phyloP scores from a whole-genome alignment of 2,888 invertebrate genomes.

The Seladonia tumulorum region DNA sequence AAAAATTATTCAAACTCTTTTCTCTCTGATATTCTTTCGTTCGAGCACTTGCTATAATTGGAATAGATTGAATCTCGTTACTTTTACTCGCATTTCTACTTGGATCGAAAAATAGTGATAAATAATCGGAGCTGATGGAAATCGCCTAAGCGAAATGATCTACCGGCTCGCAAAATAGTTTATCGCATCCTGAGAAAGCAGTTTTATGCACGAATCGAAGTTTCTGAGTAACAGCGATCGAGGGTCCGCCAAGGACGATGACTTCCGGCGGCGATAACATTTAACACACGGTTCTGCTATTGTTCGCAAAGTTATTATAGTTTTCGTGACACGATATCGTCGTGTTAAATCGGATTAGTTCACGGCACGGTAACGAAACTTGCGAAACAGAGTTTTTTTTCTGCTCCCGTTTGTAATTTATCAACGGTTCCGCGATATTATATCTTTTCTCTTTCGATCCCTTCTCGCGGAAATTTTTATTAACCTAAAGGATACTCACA shows the following conservation, averaged over 20 bases:
- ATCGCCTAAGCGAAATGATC: background rate
- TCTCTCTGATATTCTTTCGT: too few relatives aligned
- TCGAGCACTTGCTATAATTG: too few relatives aligned
- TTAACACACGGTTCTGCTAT: background rate
- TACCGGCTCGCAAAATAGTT: background rate
- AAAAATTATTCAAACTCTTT: too few relatives aligned
- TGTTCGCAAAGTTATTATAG: constrained; percentile 13
- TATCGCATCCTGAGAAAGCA: background rate
- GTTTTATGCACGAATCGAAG: background rate
- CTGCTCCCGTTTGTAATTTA: background rate
- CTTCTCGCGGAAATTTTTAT: background rate
- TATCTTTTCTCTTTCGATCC: background rate
- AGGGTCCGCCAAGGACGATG: constrained; percentile 9
- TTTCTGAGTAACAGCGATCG: constrained; percentile 2
- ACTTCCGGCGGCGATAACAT: background rate
- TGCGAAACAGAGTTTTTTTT: constrained; percentile 5
- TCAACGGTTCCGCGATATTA: background rate
- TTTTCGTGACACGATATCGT: constrained; percentile 27
- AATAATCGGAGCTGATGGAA: background rate
- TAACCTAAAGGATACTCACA: constrained; percentile 52
- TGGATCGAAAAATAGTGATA: background rate
- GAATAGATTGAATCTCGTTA: too few relatives aligned
- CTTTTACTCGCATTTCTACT: background rate
- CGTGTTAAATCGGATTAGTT: too few relatives aligned
- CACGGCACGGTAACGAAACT: constrained; percentile 9